A percentile compares a stretch with the other conserved stretches of the same genome.
phyloP scores from a whole-genome alignment of 2,888 invertebrate genomes.

The Didymodactylos carnosus region DNA sequence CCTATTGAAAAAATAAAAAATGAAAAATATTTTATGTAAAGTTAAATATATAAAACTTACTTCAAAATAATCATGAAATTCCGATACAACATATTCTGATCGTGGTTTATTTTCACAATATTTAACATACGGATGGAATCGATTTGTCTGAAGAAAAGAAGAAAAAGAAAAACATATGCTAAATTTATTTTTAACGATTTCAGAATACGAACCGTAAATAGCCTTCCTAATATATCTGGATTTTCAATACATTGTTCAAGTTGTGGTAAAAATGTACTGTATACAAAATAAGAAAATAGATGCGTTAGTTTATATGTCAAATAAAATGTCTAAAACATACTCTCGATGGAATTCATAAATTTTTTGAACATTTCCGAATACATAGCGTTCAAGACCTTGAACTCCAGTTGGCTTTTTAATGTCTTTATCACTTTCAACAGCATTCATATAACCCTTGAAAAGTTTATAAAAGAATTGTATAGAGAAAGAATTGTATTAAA shows the following conservation, averaged over 20 bases:
- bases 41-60: slow-evolving; percentile 20
- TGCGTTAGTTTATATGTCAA: background rate
- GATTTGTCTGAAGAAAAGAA: slow-evolving; percentile 50
- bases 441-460: background rate
- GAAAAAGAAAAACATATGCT: background rate
- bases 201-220: background rate
- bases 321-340: slow-evolving; percentile 41
- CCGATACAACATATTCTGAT: slow-evolving; percentile 91
- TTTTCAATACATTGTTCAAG: slow-evolving; percentile 64
- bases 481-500: background rate
- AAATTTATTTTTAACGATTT: background rate
- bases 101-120: slow-evolving; percentile 98
- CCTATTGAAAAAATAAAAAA: background rate
- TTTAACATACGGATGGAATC: slow-evolving; percentile 82
- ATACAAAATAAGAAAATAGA: slow-evolving; percentile 23
- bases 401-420: background rate
- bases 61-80: slow-evolving; percentile 78
- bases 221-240: slow-evolving; percentile 36
- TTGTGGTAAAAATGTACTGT: slow-evolving; percentile 67
- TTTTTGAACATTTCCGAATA: slow-evolving; percentile 87
- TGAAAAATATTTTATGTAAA: background rate
- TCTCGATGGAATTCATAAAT: slow-evolving; percentile 95
- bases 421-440: background rate
- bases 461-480: background rate
- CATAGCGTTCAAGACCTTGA: slow-evolving; percentile 61